Base-by-base conservation (phyloP, 2,888 invertebrate species). In the Abscondita cerata region DNA sequence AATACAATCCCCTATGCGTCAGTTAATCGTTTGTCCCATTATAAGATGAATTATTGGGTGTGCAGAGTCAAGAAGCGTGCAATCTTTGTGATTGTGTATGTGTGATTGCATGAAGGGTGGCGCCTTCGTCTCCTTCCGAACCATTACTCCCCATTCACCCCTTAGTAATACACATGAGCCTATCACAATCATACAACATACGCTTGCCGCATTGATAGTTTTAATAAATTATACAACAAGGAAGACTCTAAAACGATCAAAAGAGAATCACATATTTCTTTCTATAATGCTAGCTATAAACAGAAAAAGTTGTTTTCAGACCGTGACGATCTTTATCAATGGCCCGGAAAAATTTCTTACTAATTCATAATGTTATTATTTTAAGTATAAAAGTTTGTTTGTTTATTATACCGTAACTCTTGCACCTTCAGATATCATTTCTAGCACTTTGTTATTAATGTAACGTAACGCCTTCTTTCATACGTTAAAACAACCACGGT, bases 1-100 rank as follows among this genome's bases (percentile, higher is more conserved):
- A 55, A 57, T 57, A 60, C 64, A 64, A 60, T 59, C 59, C 60
- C 59, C 64, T 50, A 57, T 60, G 64, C 64, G 64, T 64, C 62
- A 67, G 66, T 71, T 71, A 70, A 71, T 71, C 70, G 71, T 71
- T 71, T 70, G 68, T 67, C 70, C 65, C 70, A 68, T 70, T 69
- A 69, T 64, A 64, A 64, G 62, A 62, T 71, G 70, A 70, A 70
- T 71, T 71, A 71, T 71, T 64, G 71, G 69, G 71, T 71, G 70
- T 70, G 68, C 61, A 65, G 59, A 71, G 68, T 71, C 70, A 71
- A 71, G 71, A 64, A 68, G 68, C 67, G 68, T 70, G 67, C 70
- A 57, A 67, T 69, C 62, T 64, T 58, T 64, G 66, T 60, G 66
- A 65, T 68, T 70, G 68, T 68, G 53, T 64, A 61, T 67, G 68